Conservation (phyloP, 2,797 vertebrate species). For the Spinus pinus region DNA sequence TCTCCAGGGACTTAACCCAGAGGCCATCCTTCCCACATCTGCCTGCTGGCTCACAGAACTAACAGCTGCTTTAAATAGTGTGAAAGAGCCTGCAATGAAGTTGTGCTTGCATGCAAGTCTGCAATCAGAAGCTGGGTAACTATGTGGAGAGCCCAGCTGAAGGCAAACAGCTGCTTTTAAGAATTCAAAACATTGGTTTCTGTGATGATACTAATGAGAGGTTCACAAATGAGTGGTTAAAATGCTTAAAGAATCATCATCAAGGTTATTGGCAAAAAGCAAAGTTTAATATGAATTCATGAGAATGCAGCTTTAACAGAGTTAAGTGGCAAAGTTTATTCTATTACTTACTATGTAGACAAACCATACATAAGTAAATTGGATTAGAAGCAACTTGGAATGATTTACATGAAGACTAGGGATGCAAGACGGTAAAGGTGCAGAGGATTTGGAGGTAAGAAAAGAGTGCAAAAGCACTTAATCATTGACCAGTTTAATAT, state of each 20-base stretch:
- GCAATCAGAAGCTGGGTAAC: background rate
- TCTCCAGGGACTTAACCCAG: background rate
- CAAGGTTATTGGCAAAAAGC: background rate
- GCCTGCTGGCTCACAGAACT: background rate
- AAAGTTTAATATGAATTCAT: background rate
- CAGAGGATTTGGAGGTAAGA: background rate
- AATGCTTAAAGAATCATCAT: background rate
- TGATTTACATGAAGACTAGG: background rate
- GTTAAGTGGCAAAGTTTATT: background rate
- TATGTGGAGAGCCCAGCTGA: background rate
- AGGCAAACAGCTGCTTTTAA: background rate
- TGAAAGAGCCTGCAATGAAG: background rate
- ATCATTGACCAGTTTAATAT: background rate
- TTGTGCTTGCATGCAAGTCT: accelerated
- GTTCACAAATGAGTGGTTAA: background rate
- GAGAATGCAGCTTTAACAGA: background rate
- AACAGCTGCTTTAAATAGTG: background rate
- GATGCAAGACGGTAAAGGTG: background rate
- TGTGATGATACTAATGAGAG: background rate
- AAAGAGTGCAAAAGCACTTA: background rate
- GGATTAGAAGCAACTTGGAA: background rate
- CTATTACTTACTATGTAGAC: background rate
- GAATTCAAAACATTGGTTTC: background rate
- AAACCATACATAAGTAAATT: background rate
- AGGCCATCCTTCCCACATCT: background rate